Base-by-base conservation (phyloP, 2,797 vertebrate species). In the Bufotes viridis region DNA sequence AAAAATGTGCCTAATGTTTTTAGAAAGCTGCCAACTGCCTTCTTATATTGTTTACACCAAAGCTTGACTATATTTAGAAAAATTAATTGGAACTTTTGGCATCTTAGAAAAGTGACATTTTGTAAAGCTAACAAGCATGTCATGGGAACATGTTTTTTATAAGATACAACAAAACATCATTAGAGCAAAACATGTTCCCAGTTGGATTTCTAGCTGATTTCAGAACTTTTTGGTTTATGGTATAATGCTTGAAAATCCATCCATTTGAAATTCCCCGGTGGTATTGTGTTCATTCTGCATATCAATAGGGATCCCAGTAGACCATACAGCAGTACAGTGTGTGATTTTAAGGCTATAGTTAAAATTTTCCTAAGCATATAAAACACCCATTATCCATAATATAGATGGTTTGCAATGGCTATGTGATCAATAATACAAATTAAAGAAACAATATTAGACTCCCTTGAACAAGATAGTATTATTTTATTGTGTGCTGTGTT, bases 71-170 rank as follows among this genome's bases (percentile, higher is more conserved):
- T 95, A 95, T 96, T 96, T 96, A 95, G 95, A 94, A 94, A 92
- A 95, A 95, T 94, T 96, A 96, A 97, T 96, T 96, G 95, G 95
- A 93, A 93, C 93, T 94, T 95, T 93, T 92, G 91, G 94, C 94
- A 93, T 94, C 93, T 95, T 93, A 94, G 92, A 91, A 92, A 94
- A 92, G 90, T 95, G 95, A 94, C 95, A 95, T 93, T 91, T 94
- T 93, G 86, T 94, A 94, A 96, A 95, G 94, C 92, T 93, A 92
- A 94, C 93, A 94, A 93, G 94, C 93, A 93, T 94, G 93, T 95
- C 92, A 90, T 91, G 93, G 92, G 93, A 93, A 91, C 88, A 93
- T 92, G 90, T 90, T 93, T 95, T 95, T 94, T 94, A 93, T 94
- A 92, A 93, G 91, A 89, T 93, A 78, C 92, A 93, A 92, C 91